A percentile compares a stretch with the other conserved stretches of the same genome.
Evolutionary conservation across 2,888 invertebrate species (phyloP).

Genomic region (Galeopsomyia nigrocyanea): DNA sequence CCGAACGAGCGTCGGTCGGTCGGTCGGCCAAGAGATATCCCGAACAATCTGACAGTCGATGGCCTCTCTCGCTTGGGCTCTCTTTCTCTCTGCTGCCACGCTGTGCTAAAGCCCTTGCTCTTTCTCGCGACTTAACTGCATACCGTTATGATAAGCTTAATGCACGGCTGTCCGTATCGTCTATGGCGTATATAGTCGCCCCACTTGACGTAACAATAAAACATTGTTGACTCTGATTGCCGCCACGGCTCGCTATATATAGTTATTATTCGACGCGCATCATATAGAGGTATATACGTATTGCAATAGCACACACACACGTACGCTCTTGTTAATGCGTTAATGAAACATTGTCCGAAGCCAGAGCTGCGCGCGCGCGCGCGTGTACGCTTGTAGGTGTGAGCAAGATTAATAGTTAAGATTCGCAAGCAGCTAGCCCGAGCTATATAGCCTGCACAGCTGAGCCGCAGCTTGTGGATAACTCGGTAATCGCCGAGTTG

Average conservation of each 20-base stretch:
- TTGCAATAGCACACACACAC: neutral
- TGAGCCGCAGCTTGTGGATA: too few relatives aligned
- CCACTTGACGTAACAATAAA: conserved; percentile 66
- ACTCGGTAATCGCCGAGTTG: too few relatives aligned
- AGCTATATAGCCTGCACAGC: neutral
- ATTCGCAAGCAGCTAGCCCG: conserved; percentile 12
- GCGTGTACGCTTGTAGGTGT: conserved; percentile 41
- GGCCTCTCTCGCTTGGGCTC: conserved; percentile 36
- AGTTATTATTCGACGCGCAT: conserved; percentile 1
- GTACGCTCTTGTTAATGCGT: conserved; percentile 39
- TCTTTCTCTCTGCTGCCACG: neutral
- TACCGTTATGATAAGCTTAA: conserved; percentile 67
- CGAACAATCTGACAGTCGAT: conserved; percentile 56
- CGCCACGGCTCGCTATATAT: conserved; percentile 51
- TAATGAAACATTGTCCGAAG: conserved; percentile 44
- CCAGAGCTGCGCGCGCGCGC: neutral
- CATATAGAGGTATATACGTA: neutral
- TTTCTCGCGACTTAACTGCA: conserved; percentile 56
- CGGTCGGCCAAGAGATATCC: conserved; percentile 34
- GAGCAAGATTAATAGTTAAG: conserved; percentile 47
- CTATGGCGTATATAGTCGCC: conserved; percentile 55
- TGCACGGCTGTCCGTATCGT: conserved; percentile 62
- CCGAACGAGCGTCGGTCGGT: neutral
- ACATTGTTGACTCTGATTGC: conserved; percentile 67
- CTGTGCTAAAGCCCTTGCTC: conserved; percentile 28